A percentile compares a stretch with the other conserved stretches of the same genome.
phyloP scores from a whole-genome alignment of 2,113 vertebrate genomes.

The Glaucomys volans region DNA sequence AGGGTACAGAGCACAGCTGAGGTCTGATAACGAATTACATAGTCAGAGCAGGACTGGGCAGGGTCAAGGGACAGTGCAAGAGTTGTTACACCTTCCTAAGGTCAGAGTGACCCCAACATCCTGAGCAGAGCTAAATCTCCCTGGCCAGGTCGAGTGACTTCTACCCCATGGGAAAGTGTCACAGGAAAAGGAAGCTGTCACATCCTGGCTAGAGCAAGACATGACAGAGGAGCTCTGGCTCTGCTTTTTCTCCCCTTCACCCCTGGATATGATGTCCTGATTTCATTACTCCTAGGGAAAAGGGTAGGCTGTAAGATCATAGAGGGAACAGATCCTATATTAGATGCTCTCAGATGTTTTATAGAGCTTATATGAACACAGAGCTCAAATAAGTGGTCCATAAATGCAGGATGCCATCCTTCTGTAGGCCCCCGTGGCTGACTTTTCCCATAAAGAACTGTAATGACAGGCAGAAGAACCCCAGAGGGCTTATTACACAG shows the following conservation, averaged over 20 bases:
- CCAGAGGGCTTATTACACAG: background rate
- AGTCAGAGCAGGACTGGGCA: background rate
- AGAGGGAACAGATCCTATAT: background rate
- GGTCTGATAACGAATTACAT: background rate
- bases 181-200: background rate
- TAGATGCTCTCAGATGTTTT: background rate
- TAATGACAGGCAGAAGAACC: background rate
- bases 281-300: background rate
- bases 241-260: background rate
- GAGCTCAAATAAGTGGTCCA: background rate
- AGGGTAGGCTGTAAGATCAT: background rate
- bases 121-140: background rate
- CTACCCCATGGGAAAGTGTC: background rate
- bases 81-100: background rate
- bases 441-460: background rate
- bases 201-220: background rate
- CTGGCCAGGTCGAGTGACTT: background rate
- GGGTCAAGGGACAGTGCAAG: background rate
- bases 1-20: background rate
- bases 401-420: background rate
- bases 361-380: background rate
- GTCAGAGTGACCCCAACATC: background rate
- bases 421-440: background rate
- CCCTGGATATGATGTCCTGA: background rate
- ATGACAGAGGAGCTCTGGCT: background rate